Evolutionary conservation across 1,140 invertebrate genomes (phyloP), one percentile per base, ranked within the genome.

Genomic region (Saccostrea echinata): DNA sequence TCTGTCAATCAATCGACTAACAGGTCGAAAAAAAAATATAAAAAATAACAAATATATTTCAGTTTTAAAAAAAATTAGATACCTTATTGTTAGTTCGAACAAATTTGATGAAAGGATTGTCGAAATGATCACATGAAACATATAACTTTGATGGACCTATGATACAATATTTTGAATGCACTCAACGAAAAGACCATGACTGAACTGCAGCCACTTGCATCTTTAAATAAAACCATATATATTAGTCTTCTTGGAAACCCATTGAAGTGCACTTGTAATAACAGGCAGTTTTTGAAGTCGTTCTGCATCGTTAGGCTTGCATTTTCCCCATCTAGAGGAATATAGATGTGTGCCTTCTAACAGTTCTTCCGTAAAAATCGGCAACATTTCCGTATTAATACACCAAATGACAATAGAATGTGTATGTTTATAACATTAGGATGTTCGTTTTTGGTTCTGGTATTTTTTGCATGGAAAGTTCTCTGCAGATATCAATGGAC

Each of bases 401-500:
- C 52, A 33, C 27, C 18, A 84, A 35, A 51, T 87, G 43, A 21
- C 35, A 30, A 84, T 71, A 52, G 52, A 86, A 1, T 89, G 88
- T 21, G 68, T 82, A 8, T 1, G 33, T 53, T 43, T 52, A 21
- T 89, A n/a, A 86, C 84, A 8, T 30, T 43, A 11, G 82, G 43
- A 2, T 8, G 55, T 11, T 80, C 43, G n/a, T 4, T 57, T n/a
- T 68, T 35, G 9, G 57, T 89, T 52, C 18, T 89, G 2, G 13
- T 86, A 21, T 86, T 57, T 30, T 33, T 89, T 21, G 52, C 80
- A 35, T 51, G 21, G 76, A 86, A 83, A 6, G 30, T 89, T 61
- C 4, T 86, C 0, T 84, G 57, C 64, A 57, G 85, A 81, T 89
- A 84, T 30, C 68, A 85, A 80, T 93, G 92, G 92, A 93, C 92